Evolutionary conservation across 2,888 invertebrate genomes (phyloP).

Genomic region (Lepidocyrtoides sp.): DNA sequence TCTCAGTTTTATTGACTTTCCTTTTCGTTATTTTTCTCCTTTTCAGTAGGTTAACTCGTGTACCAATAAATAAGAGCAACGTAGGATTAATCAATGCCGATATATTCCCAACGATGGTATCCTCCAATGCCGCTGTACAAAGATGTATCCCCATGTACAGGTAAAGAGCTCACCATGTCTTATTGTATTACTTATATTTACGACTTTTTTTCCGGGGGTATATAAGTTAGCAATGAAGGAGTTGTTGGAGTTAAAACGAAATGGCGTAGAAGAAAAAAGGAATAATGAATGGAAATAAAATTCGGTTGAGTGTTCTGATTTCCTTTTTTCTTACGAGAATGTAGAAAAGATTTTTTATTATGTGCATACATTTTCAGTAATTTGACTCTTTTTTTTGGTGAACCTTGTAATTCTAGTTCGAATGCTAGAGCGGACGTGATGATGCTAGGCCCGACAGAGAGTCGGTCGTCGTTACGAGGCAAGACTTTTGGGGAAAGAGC

Average conservation of each 20-base stretch:
- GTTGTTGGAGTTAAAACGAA: slow-evolving; percentile 19
- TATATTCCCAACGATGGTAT: slow-evolving; percentile 85
- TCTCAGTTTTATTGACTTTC: slow-evolving; percentile 64
- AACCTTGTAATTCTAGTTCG: slow-evolving; percentile 82
- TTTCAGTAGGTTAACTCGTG: slow-evolving; percentile 85
- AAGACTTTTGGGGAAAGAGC: slow-evolving; percentile 85
- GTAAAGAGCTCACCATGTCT: slow-evolving; percentile 70
- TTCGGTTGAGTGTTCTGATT: slow-evolving; percentile 75
- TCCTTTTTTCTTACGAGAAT: slow-evolving; percentile 58
- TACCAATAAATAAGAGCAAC: slow-evolving; percentile 85
- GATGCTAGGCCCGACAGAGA: slow-evolving; percentile 85
- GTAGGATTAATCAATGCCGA: slow-evolving; percentile 85
- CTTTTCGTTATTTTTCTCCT: slow-evolving; percentile 64
- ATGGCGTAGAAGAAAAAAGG: slow-evolving; percentile 32
- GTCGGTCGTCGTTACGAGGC: slow-evolving; percentile 85
- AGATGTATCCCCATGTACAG: slow-evolving; percentile 85
- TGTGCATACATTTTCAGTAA: slow-evolving; percentile 80
- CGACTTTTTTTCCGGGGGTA: background rate
- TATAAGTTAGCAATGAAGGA: background rate
- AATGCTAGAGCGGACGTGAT: slow-evolving; percentile 85
- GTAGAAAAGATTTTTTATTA: slow-evolving; percentile 70
- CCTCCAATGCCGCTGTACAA: slow-evolving; percentile 85
- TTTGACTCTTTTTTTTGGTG: slow-evolving; percentile 77
- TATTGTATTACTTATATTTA: slow-evolving; percentile 50
- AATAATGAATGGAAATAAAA: slow-evolving; percentile 81